Percentiles rank a stretch among this genome's conserved stretches.
These are phyloP conservation scores for Indri indri DNA, from an alignment of 2,113 vertebrate genomes.

Conservation along the genomic window DNA sequence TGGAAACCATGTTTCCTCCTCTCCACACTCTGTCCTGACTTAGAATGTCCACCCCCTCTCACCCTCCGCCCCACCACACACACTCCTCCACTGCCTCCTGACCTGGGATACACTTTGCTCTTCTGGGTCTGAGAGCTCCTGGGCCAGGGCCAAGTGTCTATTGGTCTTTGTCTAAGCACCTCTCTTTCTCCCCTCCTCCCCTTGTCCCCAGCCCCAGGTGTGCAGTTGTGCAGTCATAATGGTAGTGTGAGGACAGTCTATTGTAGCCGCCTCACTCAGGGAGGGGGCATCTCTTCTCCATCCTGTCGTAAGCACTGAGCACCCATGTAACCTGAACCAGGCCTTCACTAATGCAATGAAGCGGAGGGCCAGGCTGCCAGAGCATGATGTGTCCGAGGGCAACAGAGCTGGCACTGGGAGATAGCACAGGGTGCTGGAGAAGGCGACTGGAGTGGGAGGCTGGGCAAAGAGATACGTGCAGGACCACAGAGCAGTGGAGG, in stretches of 20 bases:
- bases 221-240: background rate
- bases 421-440: background rate
- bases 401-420: background rate
- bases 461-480: background rate
- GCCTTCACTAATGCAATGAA: background rate
- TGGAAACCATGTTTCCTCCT: background rate
- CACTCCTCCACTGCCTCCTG: constrained; percentile 7
- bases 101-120: constrained; percentile 65
- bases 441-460: background rate
- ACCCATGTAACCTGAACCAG: constrained; percentile 18
- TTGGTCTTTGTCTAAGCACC: constrained; percentile 54
- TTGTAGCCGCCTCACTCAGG: background rate
- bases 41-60: background rate
- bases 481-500: background rate
- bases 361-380: background rate
- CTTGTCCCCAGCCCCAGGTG: background rate
- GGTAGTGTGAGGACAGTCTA: background rate
- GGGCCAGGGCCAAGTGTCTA: constrained; percentile 37
- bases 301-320: background rate
- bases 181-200: background rate
- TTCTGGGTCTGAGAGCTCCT: constrained; percentile 45
- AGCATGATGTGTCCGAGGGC: background rate
- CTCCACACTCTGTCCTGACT: constrained; percentile 11
- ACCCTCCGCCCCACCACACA: background rate
- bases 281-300: background rate